Base-by-base conservation (phyloP, 2,113 vertebrate genomes). In the Axis porcinus region DNA sequence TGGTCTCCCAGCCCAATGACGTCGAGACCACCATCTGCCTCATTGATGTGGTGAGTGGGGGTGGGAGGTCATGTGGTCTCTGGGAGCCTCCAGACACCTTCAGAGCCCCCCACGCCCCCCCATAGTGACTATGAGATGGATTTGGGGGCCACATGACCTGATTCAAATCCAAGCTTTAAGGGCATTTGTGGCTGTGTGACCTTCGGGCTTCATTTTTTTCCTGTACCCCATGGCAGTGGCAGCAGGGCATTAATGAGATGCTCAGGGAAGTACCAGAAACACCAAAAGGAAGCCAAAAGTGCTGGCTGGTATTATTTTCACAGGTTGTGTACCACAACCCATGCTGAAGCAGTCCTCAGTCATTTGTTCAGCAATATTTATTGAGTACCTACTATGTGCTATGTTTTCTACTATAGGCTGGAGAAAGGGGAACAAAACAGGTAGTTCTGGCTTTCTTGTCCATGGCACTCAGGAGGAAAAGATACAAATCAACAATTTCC, bases 1-100 rank as follows among this genome's bases (percentile, higher is more conserved):
- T 97, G 76, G 98, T 96, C 9, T 95, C 95, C 4, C 94, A 98
- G 57, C 89, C 97, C 4, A 74, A 86, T 0, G 95, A 90, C 0
- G 64, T 94, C 0, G 81, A 90, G 83, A 96, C 97, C n/a, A 94
- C 95, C 11, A 96, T 99, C 96, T 99, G 98, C 94, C 93, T 98
- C 28, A 97, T 99, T 0, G 98, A 98, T 0, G 98, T 98, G 1
- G 91, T 98, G 50, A 9, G 98, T 96, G 43, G 25, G 11, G 1
- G 6, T 3, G n/a, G 11, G 27, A 1, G 6, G 0, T 1, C 27
- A 1, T 0, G 0, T 1, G 43, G 10, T 58, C 52, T 89, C 33
- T 1, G 2, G 50, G 15, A 40, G 23, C 3, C 55, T 60, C 7
- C 11, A 60, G 85, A 2, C 0, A 4, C 36, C 89, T 76, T 52